Evolutionary conservation across 1,140 invertebrate species (phyloP), one percentile per base, ranked within the genome.

Genomic region (Triops longicaudatus): DNA sequence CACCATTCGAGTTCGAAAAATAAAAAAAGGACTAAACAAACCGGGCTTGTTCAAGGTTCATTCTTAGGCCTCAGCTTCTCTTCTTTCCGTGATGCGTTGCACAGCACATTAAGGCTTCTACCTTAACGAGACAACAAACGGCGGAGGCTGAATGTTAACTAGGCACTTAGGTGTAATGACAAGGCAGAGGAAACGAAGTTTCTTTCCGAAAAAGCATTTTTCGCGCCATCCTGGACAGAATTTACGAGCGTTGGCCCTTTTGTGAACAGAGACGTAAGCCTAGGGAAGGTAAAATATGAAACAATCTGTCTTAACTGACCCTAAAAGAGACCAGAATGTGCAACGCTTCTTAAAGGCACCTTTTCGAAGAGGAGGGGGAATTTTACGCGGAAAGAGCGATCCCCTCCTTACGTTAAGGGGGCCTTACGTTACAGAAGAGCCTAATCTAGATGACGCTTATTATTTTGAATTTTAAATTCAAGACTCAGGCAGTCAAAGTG

Each of bases 121-220:
- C 50, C 50, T 22, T 63, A 63, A 63, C 50, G 22, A 63, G 50
- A 17, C 50, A 63, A 63, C 50, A 63, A 63, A 63, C 2, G 50
- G 50, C 50, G 17, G 22, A 17, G 50, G 50, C 50, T 63, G 50
- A 63, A 63, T 63, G 50, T 63, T 63, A 63, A 63, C 50, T 63
- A 63, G 50, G n/a, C 22, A 63, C 50, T 63, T 63, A 63, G 31
- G 50, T 63, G 50, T 63, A 63, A 63, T 63, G 50, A 63, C 50
- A 63, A 63, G 50, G 9, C 50, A 17, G 50, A 63, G 22, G 50
- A 63, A 63, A 63, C 10, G 17, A 4, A 17, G 22, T 17, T 63
- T 63, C 22, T 22, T 63, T n/a, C 50, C 14, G 50, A 22, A 63
- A 63, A 63, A 17, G 10, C 50, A n/a, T 63, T 22, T 63, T 63